Conservation (phyloP, 2,113 vertebrate species). For the Chaenocephalus aceratus region DNA sequence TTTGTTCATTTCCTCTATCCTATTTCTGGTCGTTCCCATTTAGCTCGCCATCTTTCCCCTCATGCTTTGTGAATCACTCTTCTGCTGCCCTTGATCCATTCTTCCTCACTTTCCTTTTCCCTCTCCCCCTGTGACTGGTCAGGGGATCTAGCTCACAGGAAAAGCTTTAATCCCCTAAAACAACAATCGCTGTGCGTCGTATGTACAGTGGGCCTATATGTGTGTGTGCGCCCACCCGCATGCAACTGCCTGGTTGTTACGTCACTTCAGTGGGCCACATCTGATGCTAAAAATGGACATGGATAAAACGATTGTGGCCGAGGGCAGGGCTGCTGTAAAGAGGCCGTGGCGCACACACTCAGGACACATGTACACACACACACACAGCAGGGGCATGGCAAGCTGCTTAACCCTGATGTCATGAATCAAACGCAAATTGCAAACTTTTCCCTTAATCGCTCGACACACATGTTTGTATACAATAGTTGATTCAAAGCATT, state of each 20-base stretch:
- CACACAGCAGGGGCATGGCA: slow-evolving; percentile 5
- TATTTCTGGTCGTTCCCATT: slow-evolving; percentile 9
- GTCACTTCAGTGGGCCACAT: slow-evolving; percentile 81
- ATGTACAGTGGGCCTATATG: slow-evolving; percentile 53
- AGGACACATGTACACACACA: slow-evolving; percentile 18
- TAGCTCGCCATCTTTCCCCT: slow-evolving; percentile 6
- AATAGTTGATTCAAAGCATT: background rate
- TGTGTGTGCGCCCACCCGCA: slow-evolving; percentile 74
- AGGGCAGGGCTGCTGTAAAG: slow-evolving; percentile 61
- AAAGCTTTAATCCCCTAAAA: slow-evolving; percentile 72
- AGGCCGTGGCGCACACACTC: slow-evolving; percentile 20
- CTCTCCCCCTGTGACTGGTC: slow-evolving; percentile 59
- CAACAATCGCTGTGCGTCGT: slow-evolving; percentile 56
- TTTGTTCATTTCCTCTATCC: slow-evolving; percentile 11
- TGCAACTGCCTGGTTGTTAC: slow-evolving; percentile 69
- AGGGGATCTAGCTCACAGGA: slow-evolving; percentile 67
- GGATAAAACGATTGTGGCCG: slow-evolving; percentile 83
- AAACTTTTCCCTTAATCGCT: slow-evolving; percentile 19
- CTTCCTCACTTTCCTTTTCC: slow-evolving; percentile 42
- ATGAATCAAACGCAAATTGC: slow-evolving; percentile 15
- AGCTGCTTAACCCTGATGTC: slow-evolving; percentile 53
- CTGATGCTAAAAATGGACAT: slow-evolving; percentile 81
- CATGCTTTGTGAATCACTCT: slow-evolving; percentile 33
- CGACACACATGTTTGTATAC: background rate
- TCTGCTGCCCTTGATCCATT: slow-evolving; percentile 35